A percentile compares a stretch with the other conserved stretches of the same genome.
Conservation (phyloP, 2,888 invertebrate genomes). For the Geophilus truncorum region DNA sequence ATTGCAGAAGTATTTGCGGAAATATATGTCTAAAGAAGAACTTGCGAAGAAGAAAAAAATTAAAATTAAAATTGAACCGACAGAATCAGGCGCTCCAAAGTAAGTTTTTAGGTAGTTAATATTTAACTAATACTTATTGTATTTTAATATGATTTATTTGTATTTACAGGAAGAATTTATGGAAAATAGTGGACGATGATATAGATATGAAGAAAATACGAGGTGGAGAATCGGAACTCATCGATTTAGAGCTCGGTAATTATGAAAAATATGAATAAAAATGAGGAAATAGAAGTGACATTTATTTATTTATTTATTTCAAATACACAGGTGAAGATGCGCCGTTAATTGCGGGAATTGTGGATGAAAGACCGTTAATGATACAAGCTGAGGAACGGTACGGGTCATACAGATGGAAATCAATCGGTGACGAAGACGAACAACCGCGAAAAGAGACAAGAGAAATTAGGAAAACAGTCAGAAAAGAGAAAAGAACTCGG, state of each 20-base stretch:
- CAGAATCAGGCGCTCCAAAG: neutral
- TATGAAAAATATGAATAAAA: neutral
- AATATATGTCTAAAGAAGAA: neutral
- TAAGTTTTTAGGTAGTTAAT: neutral
- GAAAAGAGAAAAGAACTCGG: neutral
- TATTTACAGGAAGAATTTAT: neutral
- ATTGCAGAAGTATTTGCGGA: neutral
- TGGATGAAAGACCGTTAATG: conserved; percentile 73
- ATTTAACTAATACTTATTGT: neutral
- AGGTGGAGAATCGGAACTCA: neutral
- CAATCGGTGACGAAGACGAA: neutral
- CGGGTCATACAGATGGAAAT: conserved; percentile 41
- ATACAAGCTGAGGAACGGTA: conserved; percentile 48
- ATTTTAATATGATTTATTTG: neutral
- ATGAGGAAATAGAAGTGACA: neutral
- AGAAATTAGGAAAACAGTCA: neutral
- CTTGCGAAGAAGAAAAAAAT: neutral
- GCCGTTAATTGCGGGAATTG: conserved; percentile 79
- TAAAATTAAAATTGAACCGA: neutral
- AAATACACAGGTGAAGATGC: conserved; percentile 69
- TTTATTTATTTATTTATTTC: neutral
- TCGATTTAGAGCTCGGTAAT: neutral
- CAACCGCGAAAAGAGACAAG: neutral
- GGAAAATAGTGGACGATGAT: neutral
- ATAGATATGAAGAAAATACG: neutral